Base-by-base conservation (phyloP, 2,797 vertebrate genomes). In the Meriones psammophilus region DNA sequence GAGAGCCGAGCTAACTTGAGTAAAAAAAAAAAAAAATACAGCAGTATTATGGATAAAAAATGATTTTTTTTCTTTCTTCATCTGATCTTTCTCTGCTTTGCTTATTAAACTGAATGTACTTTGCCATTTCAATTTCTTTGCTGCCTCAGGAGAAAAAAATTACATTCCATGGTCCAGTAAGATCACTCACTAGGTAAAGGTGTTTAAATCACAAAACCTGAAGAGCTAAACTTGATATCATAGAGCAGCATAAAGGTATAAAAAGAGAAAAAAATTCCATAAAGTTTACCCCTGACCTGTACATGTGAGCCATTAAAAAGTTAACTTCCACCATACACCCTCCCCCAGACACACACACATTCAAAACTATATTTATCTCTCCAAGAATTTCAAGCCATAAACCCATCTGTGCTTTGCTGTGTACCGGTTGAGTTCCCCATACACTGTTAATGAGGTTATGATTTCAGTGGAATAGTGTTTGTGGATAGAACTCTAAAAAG, bases 141-240 rank as follows among this genome's bases (percentile, higher is more conserved):
- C 78, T 76, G 58, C 71, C 5, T 2, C 42, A 68, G 30, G 39
- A 85, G 68, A 2, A 50, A 85, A 74, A 2, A 28, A 56, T 4
- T n/a, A 2, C 0, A 58, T 58, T 58, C 0, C 33, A 54, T 36
- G 3, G 7, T 5, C 3, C 7, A 71, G 50, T 2, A 15, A 86
- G 33, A 54, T 36, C 20, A 56, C 33, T 36, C 14, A 36, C 2
- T 54, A 46, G 22, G 28, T 68, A 86, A 24, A 28, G 8, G n/a
- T 30, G 17, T 56, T 73, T 87, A 66, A 56, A 58, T 71, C 24
- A 71, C 33, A 87, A 36, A 28, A 22, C 10, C 22, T 58, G 24
- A 2, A 7, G 7, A 28, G 4, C 14, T 18, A 24, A 73, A 2
- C 5, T 73, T 58, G 22, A 24, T 58, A 5, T 56, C 39, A 36